Evolutionary conservation across 2,888 invertebrate species (phyloP), one percentile per base, ranked within the genome.

Genomic region (Apodemia zela): DNA sequence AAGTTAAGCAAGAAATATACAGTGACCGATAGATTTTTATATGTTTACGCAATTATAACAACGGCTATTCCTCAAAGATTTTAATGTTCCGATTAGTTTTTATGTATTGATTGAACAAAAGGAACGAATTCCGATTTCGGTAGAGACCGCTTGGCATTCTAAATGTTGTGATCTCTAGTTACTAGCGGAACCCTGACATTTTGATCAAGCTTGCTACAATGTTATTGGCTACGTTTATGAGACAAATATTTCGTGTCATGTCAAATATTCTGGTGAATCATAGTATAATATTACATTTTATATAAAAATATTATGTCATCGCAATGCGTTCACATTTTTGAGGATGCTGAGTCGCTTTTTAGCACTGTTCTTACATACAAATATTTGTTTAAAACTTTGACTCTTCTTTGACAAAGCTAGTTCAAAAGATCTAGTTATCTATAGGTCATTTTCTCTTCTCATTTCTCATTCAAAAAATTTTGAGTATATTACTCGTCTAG

Each of bases 161-260:
- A 79, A 58, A 75, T 45, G 45, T 76, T 78, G 72, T 74, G 73
- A 73, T 69, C 70, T 71, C 72, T 72, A 73, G 73, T 71, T 72
- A 69, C 74, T 70, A 69, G 70, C 72, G 76, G 85, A n/a, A 82
- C 88, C 89, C 84, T 89, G 89, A 89, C 88, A 89, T 89, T 88
- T 89, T 71, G 76, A 71, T 77, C 72, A 78, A 79, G 69, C 74
- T 80, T 80, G 81, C 81, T 81, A 77, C 70, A 71, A 75, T 45
- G 7, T 67, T 69, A 69, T 70, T 67, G 65, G 54, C 49, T 45
- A 38, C 58, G 59, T 63, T 65, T 66, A 57, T 49, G 63, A 61
- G 62, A 67, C 66, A 66, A 60, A 64, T 60, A 60, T 60, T 61
- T 61, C 45, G 47, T 49, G 15, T 33, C 47, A 61, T 21, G 7